These are phyloP conservation scores for Neofelis nebulosa DNA, from an alignment of 2,113 vertebrate species.

Conservation along the genomic window DNA sequence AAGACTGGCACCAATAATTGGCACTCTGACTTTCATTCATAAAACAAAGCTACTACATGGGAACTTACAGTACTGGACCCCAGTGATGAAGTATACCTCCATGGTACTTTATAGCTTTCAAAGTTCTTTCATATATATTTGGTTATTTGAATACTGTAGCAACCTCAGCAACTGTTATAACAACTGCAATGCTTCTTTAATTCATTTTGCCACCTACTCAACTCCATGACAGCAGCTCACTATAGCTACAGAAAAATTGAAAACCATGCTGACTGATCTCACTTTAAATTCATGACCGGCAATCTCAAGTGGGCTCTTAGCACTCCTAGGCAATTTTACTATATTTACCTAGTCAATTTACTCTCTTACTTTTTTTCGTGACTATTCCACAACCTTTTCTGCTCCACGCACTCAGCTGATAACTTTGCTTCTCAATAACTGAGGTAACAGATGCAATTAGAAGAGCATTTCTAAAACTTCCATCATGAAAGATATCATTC, in stretches of 20 bases:
- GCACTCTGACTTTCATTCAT: slow-evolving; percentile 31
- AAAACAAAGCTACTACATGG: not conserved
- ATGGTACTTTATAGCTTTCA: not conserved
- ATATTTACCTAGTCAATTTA: not conserved
- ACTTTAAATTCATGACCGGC: slow-evolving; percentile 19
- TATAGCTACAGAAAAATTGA: not conserved
- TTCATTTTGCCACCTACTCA: slow-evolving; percentile 8
- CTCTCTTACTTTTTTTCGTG: not conserved
- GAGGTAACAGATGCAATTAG: not conserved
- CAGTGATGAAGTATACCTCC: not conserved
- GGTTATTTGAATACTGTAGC: not conserved
- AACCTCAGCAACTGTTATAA: not conserved
- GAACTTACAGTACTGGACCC: not conserved
- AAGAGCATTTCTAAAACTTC: not conserved
- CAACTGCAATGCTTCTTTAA: slow-evolving; percentile 32
- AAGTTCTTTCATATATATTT: not conserved
- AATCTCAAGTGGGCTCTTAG: not conserved
- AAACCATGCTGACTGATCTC: not conserved
- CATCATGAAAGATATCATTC: not conserved
- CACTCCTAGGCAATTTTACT: not conserved
- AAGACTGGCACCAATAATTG: not conserved
- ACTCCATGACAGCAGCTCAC: not conserved
- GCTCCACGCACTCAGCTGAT: not conserved
- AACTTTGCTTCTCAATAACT: not conserved
- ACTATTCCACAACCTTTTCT: not conserved